Base-by-base conservation (phyloP, 2,888 invertebrate species). In the Hypolimnas misippus region DNA sequence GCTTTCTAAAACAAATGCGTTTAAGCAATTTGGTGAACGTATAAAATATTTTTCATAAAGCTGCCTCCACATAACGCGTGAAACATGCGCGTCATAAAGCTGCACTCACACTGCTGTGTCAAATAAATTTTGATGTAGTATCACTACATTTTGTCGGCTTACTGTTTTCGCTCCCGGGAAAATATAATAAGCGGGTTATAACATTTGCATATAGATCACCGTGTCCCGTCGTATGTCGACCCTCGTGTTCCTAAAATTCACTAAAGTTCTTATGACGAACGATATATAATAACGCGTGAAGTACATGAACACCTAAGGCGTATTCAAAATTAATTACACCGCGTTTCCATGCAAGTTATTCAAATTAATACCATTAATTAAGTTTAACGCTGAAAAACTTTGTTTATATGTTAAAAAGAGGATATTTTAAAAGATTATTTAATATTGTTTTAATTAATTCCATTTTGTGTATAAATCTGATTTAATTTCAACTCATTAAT, bases 131-230 rank as follows among this genome's bases (percentile, higher is more conserved):
- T 87, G 86, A 89, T 86, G 79, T 80, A 85, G 83, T 81, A 83
- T 82, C 79, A 79, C 73, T 73, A 81, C 82, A 83, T 84, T 83
- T 83, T 77, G 80, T 73, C 76, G 76, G 82, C 82, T 83, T 81
- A 83, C 82, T 78, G 83, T 84, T 83, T 80, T 78, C 81, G 78
- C 71, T 74, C 71, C 76, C 73, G 81, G 83, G 58, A 78, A 83
- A 89, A 87, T 89, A 89, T 90, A 90, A 92, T 91, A 91, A 89
- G 86, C 89, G 86, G 85, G 88, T 86, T 88, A 89, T 89, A 87
- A 87, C 78, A 91, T 92, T 92, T 88, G 83, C 92, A 92, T 92
- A 88, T 90, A 91, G 87, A 92, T 90, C 91, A 88, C 87, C 75
- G 67, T 83, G 83, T 84, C 80, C 80, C 73, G 72, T 73, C 77